phyloP scores from a whole-genome alignment of 2,113 vertebrate species.

The Mugil cephalus region DNA sequence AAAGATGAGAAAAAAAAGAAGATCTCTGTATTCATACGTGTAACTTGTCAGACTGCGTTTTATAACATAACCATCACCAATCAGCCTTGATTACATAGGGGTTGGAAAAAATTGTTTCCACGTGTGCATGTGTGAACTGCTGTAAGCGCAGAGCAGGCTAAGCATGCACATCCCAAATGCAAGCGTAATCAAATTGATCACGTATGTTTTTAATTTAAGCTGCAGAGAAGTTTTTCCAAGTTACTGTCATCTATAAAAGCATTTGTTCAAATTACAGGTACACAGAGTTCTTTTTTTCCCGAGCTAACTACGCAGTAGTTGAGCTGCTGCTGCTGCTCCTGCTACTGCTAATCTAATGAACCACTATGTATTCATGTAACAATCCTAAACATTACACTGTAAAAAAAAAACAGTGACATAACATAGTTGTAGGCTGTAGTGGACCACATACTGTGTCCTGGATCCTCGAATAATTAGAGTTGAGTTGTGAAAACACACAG shows the following conservation, averaged over 20 bases:
- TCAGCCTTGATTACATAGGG: constrained; percentile 2
- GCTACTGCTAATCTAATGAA: too few species aligned
- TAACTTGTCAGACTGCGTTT: constrained; percentile 20
- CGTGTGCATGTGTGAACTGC: not conserved
- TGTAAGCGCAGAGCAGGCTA: constrained; percentile 17
- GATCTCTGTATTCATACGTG: not conserved
- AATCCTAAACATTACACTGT: not conserved
- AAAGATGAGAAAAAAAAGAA: not conserved
- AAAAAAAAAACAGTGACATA: not conserved
- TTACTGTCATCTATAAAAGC: not conserved
- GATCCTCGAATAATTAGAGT: too few species aligned
- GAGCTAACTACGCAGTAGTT: not conserved
- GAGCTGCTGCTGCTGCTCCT: too few species aligned
- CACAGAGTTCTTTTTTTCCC: not conserved
- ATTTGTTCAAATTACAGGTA: not conserved
- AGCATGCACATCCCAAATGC: constrained; percentile 7
- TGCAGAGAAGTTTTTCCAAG: not conserved
- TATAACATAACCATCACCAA: not conserved
- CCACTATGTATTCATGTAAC: not conserved
- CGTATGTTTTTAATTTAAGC: not conserved
- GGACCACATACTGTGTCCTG: too few species aligned
- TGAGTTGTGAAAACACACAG: not conserved
- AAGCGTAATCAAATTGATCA: not conserved
- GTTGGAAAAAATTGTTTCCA: not conserved
- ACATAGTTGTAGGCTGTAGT: not conserved